Evolutionary conservation across 2,888 invertebrate genomes (phyloP).

Genomic region (Steromphala cineraria): DNA sequence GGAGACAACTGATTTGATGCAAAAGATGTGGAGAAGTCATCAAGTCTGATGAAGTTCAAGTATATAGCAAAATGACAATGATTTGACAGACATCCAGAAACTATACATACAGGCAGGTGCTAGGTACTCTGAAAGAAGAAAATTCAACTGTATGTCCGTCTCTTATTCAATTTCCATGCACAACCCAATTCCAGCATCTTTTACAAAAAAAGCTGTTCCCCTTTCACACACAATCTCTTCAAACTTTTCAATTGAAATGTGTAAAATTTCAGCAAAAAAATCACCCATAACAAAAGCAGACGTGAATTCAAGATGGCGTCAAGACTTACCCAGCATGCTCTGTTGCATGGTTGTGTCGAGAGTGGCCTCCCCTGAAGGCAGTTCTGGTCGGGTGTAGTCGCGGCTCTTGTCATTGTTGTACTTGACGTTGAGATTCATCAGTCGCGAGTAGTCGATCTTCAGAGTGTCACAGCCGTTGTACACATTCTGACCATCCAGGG

Average conservation of each 20-base stretch:
- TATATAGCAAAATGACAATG: not conserved
- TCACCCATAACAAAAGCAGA: too few relatives aligned
- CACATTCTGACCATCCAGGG: constrained; percentile 98
- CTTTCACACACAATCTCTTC: too few relatives aligned
- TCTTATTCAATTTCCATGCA: not conserved
- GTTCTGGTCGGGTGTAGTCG: constrained; percentile 98
- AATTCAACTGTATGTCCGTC: not conserved
- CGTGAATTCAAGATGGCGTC: not conserved
- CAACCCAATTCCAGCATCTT: not conserved
- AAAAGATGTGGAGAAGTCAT: not conserved
- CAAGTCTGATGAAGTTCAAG: not conserved
- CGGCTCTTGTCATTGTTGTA: constrained; percentile 99
- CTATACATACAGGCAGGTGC: constrained; percentile 4
- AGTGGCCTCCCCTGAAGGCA: constrained; percentile 90
- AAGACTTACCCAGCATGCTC: constrained; percentile 29
- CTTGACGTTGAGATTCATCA: constrained; percentile 97
- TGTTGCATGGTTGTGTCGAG: constrained; percentile 45
- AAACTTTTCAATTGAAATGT: too few relatives aligned
- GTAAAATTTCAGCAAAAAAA: too few relatives aligned
- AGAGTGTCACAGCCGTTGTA: constrained; percentile 99
- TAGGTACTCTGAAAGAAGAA: constrained; percentile 2
- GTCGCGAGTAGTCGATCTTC: constrained; percentile 98
- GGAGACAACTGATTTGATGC: not conserved
- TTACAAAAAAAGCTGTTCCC: not conserved
- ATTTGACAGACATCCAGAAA: not conserved